phyloP scores from a whole-genome alignment of 2,113 vertebrate genomes.

The Thunnus maccoyii region DNA sequence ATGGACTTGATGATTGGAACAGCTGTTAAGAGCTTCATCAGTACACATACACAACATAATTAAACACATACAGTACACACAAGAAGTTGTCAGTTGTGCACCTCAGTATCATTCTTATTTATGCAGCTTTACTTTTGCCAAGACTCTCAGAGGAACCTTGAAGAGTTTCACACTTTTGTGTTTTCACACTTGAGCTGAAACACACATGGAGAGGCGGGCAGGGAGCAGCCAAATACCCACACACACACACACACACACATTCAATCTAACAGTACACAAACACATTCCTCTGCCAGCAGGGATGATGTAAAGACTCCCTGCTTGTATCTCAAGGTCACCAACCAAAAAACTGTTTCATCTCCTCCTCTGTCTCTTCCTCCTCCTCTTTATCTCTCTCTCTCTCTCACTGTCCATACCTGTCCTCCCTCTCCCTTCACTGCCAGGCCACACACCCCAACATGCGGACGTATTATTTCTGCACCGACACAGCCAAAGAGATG shows the following conservation, averaged over 20 bases:
- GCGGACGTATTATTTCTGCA: conserved; percentile 99
- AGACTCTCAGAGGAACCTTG: neutral
- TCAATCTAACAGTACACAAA: conserved; percentile 6
- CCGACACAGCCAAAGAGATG: conserved; percentile 97
- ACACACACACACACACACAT: neutral
- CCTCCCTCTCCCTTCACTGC: conserved; percentile 67
- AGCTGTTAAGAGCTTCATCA: too few relatives aligned
- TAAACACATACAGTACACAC: neutral
- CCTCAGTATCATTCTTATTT: neutral
- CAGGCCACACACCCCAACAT: conserved; percentile 99
- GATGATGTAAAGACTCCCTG: conserved; percentile 13
- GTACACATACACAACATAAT: too few relatives aligned
- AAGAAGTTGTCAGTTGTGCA: neutral
- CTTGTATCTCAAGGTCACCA: conserved; percentile 23
- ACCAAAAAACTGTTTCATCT: conserved; percentile 3
- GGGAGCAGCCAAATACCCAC: neutral
- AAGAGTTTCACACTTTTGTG: conserved; percentile 16
- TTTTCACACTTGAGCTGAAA: conserved; percentile 12
- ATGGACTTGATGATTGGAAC: too few relatives aligned
- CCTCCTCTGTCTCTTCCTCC: neutral
- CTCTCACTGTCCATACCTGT: conserved; percentile 2
- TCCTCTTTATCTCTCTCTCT: conserved; percentile 25
- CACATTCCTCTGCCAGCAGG: conserved; percentile 6
- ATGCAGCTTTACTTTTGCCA: neutral
- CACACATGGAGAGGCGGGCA: neutral